Conservation (phyloP, 2,113 vertebrate species). For the Passer domesticus region DNA sequence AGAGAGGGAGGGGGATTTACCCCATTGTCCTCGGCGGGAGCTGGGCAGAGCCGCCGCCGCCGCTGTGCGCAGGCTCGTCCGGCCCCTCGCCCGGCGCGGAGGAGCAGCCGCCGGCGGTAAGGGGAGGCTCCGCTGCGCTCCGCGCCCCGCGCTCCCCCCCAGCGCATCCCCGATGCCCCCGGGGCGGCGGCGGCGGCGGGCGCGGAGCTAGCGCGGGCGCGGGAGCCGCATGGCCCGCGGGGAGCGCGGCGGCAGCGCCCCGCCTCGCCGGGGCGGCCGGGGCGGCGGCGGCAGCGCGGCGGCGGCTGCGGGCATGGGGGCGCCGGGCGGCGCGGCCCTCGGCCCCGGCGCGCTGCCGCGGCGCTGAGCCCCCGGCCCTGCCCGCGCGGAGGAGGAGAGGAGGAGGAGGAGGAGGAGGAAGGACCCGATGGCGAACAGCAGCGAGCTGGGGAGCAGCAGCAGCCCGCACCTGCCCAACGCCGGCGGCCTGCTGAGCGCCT, state of each 20-base stretch:
- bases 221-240: too few species aligned
- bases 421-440: conserved; percentile 86
- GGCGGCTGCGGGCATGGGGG: too few species aligned
- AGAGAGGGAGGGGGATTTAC: conserved; percentile 8
- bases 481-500: conserved; percentile 77
- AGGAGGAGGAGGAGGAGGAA: conserved; percentile 59
- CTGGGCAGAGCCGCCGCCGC: not conserved
- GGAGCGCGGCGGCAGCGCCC: too few species aligned
- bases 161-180: too few species aligned
- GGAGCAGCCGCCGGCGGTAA: not conserved
- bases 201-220: too few species aligned
- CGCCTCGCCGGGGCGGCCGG: too few species aligned
- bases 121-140: too few species aligned
- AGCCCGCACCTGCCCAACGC: conserved; percentile 83
- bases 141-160: too few species aligned
- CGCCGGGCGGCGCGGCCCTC: too few species aligned
- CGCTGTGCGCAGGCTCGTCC: not conserved
- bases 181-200: too few species aligned
- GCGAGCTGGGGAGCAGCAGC: conserved; percentile 80
- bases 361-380: not conserved
- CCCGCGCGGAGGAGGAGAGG: conserved; percentile 3
- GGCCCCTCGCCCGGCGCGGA: not conserved
- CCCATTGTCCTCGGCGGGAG: conserved; percentile 5
- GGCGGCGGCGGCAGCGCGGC: too few species aligned
- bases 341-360: not conserved